Evolutionary conservation across 1,140 invertebrate genomes (phyloP).

Genomic region (Drosophila rufa): DNA sequence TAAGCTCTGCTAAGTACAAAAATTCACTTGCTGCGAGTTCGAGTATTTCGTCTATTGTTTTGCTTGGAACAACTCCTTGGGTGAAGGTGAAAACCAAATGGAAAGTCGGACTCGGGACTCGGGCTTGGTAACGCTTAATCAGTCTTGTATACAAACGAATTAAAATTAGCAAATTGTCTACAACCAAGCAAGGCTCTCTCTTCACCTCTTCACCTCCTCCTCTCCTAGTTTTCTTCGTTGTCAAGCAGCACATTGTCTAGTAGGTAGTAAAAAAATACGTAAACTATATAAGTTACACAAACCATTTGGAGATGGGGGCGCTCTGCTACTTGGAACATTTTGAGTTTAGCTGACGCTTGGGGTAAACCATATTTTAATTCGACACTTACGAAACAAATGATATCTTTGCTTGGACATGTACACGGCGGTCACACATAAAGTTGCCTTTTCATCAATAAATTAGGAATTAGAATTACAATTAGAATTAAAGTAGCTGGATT

Average conservation of each 20-base stretch:
- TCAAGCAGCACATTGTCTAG: conserved; percentile 56
- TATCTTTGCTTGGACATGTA: conserved; percentile 52
- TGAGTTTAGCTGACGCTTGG: conserved; percentile 64
- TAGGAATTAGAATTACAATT: conserved; percentile 59
- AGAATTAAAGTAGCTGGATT: conserved; percentile 49
- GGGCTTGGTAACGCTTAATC: conserved; percentile 73
- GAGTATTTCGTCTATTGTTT: conserved; percentile 52
- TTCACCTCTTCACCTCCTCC: not conserved
- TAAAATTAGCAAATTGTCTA: conserved; percentile 61
- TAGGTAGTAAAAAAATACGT: conserved; percentile 12
- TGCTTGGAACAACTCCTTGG: conserved; percentile 20
- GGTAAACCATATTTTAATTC: conserved; percentile 73
- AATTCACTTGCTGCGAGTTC: conserved; percentile 58
- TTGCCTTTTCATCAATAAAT: conserved; percentile 62
- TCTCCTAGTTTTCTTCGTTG: conserved; percentile 30
- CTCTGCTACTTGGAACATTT: conserved; percentile 46
- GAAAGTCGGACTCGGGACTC: conserved; percentile 13
- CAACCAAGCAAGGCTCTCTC: conserved; percentile 40
- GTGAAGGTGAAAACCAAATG: conserved; percentile 28
- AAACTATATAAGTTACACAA: conserved; percentile 38
- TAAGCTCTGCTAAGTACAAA: conserved; percentile 69
- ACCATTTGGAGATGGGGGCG: conserved; percentile 30
- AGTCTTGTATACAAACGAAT: conserved; percentile 76
- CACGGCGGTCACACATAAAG: conserved; percentile 31
- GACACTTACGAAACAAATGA: conserved; percentile 74